These are phyloP conservation scores for Steinernema carpocapsae DNA, from an alignment of 2,888 invertebrate genomes.

Conservation along the genomic window DNA sequence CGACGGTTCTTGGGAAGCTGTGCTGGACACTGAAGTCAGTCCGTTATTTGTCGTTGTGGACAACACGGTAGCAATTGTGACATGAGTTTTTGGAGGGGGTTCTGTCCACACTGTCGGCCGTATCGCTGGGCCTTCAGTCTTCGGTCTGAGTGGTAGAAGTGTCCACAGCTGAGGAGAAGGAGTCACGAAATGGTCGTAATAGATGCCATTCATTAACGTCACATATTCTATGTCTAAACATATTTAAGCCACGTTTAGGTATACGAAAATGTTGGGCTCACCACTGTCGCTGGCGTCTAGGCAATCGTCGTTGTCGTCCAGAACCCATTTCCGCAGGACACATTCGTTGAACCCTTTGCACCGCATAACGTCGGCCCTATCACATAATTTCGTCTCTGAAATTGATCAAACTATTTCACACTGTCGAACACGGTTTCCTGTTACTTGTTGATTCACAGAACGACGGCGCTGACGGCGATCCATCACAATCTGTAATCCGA, in stretches of 20 bases:
- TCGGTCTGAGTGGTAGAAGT: constrained; percentile 4
- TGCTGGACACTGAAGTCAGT: background rate
- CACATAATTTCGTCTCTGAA: constrained; percentile 64
- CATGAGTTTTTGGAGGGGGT: background rate
- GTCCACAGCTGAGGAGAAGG: background rate
- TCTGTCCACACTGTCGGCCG: background rate
- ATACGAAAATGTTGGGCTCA: constrained; percentile 19
- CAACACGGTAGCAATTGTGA: background rate
- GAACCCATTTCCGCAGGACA: constrained; percentile 62
- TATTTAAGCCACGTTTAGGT: no score
- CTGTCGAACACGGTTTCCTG: background rate
- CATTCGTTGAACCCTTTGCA: constrained; percentile 68
- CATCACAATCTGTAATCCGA: constrained; percentile 46
- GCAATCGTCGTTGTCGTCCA: constrained; percentile 64
- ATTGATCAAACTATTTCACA: constrained; percentile 14
- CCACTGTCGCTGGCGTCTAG: constrained; percentile 67
- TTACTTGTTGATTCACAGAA: constrained; percentile 54
- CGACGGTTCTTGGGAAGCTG: background rate
- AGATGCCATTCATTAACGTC: constrained; percentile 32
- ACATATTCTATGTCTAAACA: constrained; percentile 42
- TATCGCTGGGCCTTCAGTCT: background rate
- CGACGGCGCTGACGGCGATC: constrained; percentile 48
- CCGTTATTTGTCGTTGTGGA: background rate
- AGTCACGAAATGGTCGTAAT: constrained; percentile 5
- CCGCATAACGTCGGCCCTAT: constrained; percentile 54